Base-by-base conservation (phyloP, 1,140 invertebrate species). In the Arctopsyche grandis region DNA sequence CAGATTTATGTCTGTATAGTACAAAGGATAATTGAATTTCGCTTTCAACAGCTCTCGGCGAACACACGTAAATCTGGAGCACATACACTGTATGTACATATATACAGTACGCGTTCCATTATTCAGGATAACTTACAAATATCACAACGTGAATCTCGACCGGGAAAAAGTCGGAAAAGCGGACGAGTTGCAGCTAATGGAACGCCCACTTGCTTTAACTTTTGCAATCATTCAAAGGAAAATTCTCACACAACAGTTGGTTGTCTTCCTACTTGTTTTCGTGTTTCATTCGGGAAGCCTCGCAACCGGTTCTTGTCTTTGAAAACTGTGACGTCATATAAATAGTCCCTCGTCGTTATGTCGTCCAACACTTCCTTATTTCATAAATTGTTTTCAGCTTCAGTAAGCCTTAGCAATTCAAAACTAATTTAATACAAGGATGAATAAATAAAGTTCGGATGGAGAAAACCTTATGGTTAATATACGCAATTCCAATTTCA, bases 11-110 rank as follows among this genome's bases (percentile, higher is more conserved):
- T 38, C 3, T 38, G 21, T 21, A 60, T 60, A 19, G 19, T 60
- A 75, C 73, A 75, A 60, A 75, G 46, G 73, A 21, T 75, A 75
- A 75, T 75, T 75, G 73, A 75, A 75, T 75, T 75, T 75, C 19
- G 38, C 69, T 75, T 26, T 56, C 24, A 21, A 24, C 52, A 56
- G 43, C 16, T 26, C 46, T 9, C 21, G 16, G 46, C 52, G 52
- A 75, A 75, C 73, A 75, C 16, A 75, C 12, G 29, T 38, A 73
- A 52, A 69, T 29, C 46, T 38, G 46, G 43, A 46, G 66, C 12
- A 10, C 10, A 69, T n/a, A 22, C 21, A 22, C 14, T 56, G 14
- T 14, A 66, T 66, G 56, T 60, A 7, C 16, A 21, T 12, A 4
- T 7, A 7, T 66, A 66, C 24, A 66, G 21, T 21, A 3, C 10